These are phyloP conservation scores for Lerista edwardsae DNA, from an alignment of 2,797 vertebrate species.

Conservation along the genomic window DNA sequence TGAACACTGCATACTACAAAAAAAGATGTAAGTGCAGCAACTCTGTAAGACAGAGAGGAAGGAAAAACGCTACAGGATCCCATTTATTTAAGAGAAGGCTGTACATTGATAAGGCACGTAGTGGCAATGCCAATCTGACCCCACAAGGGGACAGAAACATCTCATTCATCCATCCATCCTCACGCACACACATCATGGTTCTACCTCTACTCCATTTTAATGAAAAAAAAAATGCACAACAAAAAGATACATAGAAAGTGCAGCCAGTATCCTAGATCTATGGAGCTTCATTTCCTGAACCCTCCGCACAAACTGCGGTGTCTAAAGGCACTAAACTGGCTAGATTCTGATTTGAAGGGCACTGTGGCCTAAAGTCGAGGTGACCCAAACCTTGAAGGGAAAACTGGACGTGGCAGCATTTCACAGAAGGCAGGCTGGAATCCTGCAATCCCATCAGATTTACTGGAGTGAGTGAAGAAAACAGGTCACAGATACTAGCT, in stretches of 20 bases:
- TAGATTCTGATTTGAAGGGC: neutral
- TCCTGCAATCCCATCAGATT: too few species aligned
- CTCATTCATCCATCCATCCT: neutral
- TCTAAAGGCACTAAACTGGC: neutral
- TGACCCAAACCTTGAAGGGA: neutral
- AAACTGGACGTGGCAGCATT: neutral
- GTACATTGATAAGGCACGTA: slow-evolving; percentile 42
- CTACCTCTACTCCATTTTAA: neutral
- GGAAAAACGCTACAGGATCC: neutral
- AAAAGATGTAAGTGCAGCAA: too few species aligned
- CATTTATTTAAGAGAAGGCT: neutral
- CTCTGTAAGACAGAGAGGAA: neutral
- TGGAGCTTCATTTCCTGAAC: neutral
- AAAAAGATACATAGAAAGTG: neutral
- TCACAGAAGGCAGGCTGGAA: too few species aligned
- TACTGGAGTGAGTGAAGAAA: too few species aligned
- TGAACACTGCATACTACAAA: neutral
- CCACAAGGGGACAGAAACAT: neutral
- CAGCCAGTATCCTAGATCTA: neutral
- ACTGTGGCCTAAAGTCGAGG: neutral
- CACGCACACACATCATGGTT: neutral
- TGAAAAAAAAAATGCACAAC: neutral
- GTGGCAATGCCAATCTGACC: slow-evolving; percentile 6
- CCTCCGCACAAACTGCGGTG: neutral
- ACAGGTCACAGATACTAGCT: neutral